Percentiles rank a stretch among this genome's conserved stretches.
Evolutionary conservation across 2,888 invertebrate species (phyloP).

Genomic region (Papilio elwesi): DNA sequence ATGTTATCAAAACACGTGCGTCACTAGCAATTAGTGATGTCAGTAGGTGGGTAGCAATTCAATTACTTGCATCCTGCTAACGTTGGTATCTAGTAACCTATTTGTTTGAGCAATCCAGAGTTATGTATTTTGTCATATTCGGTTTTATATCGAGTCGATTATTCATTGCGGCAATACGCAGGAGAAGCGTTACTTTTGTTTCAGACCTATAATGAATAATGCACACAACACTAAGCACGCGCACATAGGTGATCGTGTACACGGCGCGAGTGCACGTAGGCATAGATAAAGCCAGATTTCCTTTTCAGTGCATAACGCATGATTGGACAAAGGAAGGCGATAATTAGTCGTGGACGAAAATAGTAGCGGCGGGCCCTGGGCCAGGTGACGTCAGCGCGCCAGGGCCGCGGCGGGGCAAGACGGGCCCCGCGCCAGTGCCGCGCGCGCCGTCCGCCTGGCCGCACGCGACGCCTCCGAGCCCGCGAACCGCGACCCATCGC

Average conservation of each 20-base stretch:
- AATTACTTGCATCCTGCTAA: conserved; percentile 19
- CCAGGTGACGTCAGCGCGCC: conserved; percentile 82
- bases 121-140: background rate
- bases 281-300: conserved; percentile 63
- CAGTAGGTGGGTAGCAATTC: conserved; percentile 20
- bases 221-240: background rate
- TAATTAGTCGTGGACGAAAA: conserved; percentile 82
- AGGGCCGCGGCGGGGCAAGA: conserved; percentile 81
- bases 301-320: conserved; percentile 65
- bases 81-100: background rate
- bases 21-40: conserved; percentile 27
- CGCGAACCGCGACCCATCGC: conserved; percentile 50
- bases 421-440: conserved; percentile 84
- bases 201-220: conserved; percentile 12
- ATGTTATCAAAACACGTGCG: conserved; percentile 27
- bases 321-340: conserved; percentile 79
- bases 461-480: conserved; percentile 67
- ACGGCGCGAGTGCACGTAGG: conserved; percentile 43
- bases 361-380: conserved; percentile 83
- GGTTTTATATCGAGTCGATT: background rate
- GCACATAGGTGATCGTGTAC: conserved; percentile 3
- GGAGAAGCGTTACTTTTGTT: conserved; percentile 7
- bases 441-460: conserved; percentile 81
- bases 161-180: no score
- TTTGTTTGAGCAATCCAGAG: background rate